Evolutionary conservation across 2,113 vertebrate genomes (phyloP).

Genomic region (Rissa tridactyla): DNA sequence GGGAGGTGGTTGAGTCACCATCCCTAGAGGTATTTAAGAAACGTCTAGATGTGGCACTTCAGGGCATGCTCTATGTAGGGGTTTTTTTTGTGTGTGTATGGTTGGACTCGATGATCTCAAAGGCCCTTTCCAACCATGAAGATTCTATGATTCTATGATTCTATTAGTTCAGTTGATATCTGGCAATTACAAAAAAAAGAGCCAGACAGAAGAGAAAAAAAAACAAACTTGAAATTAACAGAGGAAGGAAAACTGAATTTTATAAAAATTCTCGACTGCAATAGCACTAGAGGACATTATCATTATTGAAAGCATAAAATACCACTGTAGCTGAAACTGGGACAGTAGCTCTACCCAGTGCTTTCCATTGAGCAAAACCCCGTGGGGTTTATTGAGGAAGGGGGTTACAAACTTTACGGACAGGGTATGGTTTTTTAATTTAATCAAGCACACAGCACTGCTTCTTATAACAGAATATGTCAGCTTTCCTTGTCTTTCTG

Average conservation of each 20-base stretch:
- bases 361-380: neutral
- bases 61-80: too few relatives aligned
- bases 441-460: neutral
- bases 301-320: neutral
- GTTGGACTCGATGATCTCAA: too few relatives aligned
- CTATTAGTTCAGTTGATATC: neutral
- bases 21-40: too few relatives aligned
- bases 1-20: too few relatives aligned
- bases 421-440: neutral
- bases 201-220: neutral
- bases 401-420: neutral
- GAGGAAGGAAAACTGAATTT: neutral
- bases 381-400: accelerated
- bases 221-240: neutral
- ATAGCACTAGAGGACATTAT: neutral
- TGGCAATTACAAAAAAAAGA: neutral
- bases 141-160: too few relatives aligned
- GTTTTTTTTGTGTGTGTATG: too few relatives aligned
- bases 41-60: too few relatives aligned
- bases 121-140: too few relatives aligned
- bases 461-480: neutral
- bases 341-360: neutral
- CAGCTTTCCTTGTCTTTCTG: neutral
- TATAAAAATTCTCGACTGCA: neutral
- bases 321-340: neutral